These are phyloP conservation scores for Cynopterus sphinx DNA, from an alignment of 2,797 vertebrate genomes.

Conservation along the genomic window DNA sequence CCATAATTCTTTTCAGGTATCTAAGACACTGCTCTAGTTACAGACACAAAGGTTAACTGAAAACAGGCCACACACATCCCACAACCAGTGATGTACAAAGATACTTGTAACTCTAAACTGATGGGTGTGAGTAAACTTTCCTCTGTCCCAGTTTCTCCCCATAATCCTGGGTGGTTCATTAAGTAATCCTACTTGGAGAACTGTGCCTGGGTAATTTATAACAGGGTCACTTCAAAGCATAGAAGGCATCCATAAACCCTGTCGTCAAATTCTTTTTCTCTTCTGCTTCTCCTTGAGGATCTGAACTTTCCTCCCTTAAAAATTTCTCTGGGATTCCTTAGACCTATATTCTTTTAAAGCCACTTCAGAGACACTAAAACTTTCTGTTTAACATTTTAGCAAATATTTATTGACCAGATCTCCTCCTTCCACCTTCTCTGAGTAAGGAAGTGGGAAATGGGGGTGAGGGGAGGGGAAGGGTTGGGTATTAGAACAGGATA, in stretches of 20 bases:
- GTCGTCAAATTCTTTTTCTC: neutral
- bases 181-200: neutral
- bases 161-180: neutral
- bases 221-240: neutral
- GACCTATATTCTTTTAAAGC: neutral
- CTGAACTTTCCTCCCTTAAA: neutral
- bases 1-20: conserved; percentile 49
- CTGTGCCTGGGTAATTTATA: neutral
- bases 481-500: neutral
- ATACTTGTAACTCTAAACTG: neutral
- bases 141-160: neutral
- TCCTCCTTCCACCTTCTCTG: neutral
- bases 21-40: conserved; percentile 27
- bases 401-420: neutral
- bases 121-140: neutral
- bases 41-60: conserved; percentile 36
- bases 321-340: neutral
- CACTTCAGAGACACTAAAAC: neutral
- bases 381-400: neutral
- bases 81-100: neutral
- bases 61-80: conserved; percentile 11
- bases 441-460: rapidly evolving
- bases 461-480: too few relatives aligned
- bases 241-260: neutral
- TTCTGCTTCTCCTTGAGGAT: neutral